Conservation (phyloP, 35 echinoderm and acorn worm genomes). For the Apostichopus californicus region DNA sequence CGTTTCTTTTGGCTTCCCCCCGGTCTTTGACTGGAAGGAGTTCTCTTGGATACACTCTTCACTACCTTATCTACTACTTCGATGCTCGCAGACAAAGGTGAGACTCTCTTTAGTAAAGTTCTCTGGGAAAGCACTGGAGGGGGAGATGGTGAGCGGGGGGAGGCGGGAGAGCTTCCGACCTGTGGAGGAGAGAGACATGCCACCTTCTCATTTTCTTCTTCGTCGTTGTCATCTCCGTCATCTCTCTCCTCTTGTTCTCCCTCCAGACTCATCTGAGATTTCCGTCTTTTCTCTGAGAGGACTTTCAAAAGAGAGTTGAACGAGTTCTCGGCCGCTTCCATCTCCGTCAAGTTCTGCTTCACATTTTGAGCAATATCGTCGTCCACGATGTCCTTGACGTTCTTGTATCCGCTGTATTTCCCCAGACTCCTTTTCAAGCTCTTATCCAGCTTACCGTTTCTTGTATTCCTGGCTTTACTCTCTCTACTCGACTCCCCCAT, state of each 20-base stretch:
- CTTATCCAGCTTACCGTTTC: not conserved
- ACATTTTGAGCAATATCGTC: conserved; percentile 25
- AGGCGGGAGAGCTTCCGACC: not conserved
- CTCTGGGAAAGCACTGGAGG: conserved; percentile 68
- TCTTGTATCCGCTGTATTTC: conserved; percentile 16
- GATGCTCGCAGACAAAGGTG: conserved; percentile 48
- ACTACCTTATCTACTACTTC: conserved; percentile 53
- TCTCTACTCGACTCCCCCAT: not conserved
- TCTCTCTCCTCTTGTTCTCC: not conserved
- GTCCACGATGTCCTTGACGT: conserved; percentile 29
- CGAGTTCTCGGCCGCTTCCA: conserved; percentile 16
- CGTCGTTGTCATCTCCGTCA: not conserved
- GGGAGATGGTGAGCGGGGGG: conserved; percentile 18
- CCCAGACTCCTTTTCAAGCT: not conserved
- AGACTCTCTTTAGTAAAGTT: conserved; percentile 34
- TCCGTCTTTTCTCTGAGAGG: not conserved
- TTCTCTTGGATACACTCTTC: conserved; percentile 23
- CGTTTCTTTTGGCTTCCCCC: conserved; percentile 51
- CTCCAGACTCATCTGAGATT: not conserved
- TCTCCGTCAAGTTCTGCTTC: not conserved
- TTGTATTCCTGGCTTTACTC: not conserved
- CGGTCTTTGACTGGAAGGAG: not conserved
- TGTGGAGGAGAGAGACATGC: not conserved
- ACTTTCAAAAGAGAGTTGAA: conserved; percentile 27
- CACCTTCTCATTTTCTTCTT: not conserved